Base-by-base conservation (phyloP, 2,888 invertebrate species). In the Eupithecia centaureata region DNA sequence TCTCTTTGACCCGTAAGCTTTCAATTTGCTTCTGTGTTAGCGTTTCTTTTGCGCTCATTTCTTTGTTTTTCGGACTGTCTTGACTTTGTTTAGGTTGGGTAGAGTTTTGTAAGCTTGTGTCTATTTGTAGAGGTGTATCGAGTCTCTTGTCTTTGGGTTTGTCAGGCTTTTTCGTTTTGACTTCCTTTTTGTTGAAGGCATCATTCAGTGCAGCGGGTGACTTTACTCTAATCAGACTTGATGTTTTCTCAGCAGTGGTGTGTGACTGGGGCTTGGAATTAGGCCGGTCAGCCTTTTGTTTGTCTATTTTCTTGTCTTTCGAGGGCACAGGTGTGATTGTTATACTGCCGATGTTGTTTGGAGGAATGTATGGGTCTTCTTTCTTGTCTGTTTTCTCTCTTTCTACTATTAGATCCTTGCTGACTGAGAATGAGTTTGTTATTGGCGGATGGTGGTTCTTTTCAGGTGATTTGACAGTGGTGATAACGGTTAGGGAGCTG, bases 141-240 rank as follows among this genome's bases (percentile, higher is more conserved):
- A 86, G 72, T 71, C 79, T 76, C 28, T 85, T 84, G 15, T 86
- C 87, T 77, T 86, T 88, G 0, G 76, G 5, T 33, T 65, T 68
- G 22, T 79, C 65, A 0, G 67, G 68, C 61, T 86, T 87, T 67
- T 83, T 85, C 4, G 76, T 73, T 69, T 88, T 89, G 5, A 82
- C 79, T 42, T 81, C 81, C 59, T 84, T 85, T 35, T 84, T 86
- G 2, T 80, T 86, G 1, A 89, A 86, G 86, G 92, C 91, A 67
- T 93, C 93, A 57, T 94, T 93, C 0, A 93, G 76, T 0, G 88
- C 91, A 1, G 92, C 90, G 0, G 92, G 92, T 0, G 93, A 91
- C 71, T 92, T 94, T 0, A 93, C 89, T 70, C 92, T 80, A 12
- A 93, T 81, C n/a, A 89, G 74, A 0, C 87, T 80, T 51, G 89